phyloP scores from a whole-genome alignment of 2,113 vertebrate species.

The Petrocephalus zakoni region DNA sequence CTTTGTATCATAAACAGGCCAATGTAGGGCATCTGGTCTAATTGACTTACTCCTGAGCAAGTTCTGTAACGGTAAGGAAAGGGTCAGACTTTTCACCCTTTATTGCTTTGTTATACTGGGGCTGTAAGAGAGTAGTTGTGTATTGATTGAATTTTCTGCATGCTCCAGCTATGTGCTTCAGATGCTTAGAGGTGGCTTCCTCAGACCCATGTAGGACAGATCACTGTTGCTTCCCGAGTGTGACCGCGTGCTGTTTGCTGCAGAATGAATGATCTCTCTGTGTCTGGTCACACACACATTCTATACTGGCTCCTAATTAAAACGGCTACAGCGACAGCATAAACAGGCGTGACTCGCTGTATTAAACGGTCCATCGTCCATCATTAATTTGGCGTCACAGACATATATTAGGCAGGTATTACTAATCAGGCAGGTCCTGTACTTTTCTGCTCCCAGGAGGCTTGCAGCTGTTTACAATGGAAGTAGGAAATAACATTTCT shows the following conservation, averaged over 20 bases:
- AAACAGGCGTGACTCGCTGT: background rate
- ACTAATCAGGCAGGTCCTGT: constrained; percentile 22
- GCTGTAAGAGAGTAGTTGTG: background rate
- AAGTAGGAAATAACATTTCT: constrained; percentile 86
- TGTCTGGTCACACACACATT: background rate
- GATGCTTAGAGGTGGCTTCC: background rate
- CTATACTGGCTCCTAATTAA: background rate
- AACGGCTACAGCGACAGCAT: constrained; percentile 11
- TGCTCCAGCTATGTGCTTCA: background rate
- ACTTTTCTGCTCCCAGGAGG: constrained; percentile 57
- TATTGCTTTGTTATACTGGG: background rate
- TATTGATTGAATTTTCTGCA: background rate
- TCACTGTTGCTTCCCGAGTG: background rate
- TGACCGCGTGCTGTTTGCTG: background rate
- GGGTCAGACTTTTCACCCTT: background rate
- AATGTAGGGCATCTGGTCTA: constrained; percentile 18
- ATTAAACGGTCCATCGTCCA: constrained; percentile 11
- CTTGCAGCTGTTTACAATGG: constrained; percentile 83
- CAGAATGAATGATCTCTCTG: background rate
- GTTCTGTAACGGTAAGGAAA: background rate
- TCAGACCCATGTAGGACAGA: background rate
- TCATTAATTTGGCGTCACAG: constrained; percentile 20
- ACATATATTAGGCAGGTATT: constrained; percentile 21
- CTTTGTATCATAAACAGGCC: constrained; percentile 29
- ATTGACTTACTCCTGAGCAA: background rate